A percentile compares a stretch with the other conserved stretches of the same genome.
Conservation (phyloP, 2,113 vertebrate species). For the Hippocampus abdominalis region DNA sequence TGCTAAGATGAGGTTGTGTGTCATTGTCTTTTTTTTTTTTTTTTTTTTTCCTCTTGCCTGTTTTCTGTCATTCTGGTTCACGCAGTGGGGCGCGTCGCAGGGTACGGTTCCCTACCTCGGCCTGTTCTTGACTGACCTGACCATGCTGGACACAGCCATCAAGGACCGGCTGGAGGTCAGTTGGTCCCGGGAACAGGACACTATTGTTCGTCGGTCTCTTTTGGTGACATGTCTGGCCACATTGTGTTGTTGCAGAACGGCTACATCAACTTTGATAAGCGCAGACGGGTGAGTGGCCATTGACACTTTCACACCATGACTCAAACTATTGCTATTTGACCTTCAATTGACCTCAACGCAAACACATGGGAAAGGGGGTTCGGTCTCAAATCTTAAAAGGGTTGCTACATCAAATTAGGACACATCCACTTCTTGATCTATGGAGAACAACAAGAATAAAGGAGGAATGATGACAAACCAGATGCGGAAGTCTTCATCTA, state of each 20-base stretch:
- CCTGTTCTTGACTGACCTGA: slow-evolving; percentile 86
- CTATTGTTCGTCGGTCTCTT: too few relatives aligned
- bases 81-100: slow-evolving; percentile 56
- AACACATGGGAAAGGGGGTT: too few relatives aligned
- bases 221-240: slow-evolving; percentile 5
- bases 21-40: too few relatives aligned
- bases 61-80: neutral
- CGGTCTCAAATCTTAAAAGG: too few relatives aligned
- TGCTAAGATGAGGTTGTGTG: neutral
- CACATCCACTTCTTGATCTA: too few relatives aligned
- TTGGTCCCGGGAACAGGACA: neutral
- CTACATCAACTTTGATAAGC: slow-evolving; percentile 91
- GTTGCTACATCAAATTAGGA: too few relatives aligned
- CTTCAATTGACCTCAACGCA: neutral
- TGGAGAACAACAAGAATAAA: too few relatives aligned
- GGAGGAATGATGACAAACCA: too few relatives aligned
- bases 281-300: slow-evolving; percentile 78
- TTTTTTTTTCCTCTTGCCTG: neutral
- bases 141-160: slow-evolving; percentile 87
- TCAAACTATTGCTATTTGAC: neutral
- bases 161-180: slow-evolving; percentile 83
- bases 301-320: neutral
- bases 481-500: too few relatives aligned
- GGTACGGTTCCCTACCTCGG: slow-evolving; percentile 87
- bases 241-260: slow-evolving; percentile 75